Percentiles rank a stretch among this genome's conserved stretches.
Conservation (phyloP, 1,140 invertebrate genomes). For the Lasioglossum baleicum region DNA sequence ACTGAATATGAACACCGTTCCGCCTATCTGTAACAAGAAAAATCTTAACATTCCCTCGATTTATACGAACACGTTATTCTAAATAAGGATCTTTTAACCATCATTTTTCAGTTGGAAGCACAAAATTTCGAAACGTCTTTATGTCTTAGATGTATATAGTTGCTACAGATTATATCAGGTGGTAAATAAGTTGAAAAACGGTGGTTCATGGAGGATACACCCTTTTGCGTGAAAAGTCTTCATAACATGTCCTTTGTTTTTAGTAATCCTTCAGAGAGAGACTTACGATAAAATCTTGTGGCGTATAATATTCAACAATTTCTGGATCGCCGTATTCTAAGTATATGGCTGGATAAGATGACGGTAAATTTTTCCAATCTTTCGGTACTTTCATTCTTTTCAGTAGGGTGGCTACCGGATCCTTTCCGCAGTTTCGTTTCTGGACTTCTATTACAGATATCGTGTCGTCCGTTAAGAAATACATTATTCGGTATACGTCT, state of each 20-base stretch:
- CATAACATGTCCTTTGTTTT: too few relatives aligned
- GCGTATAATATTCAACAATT: conserved; percentile 86
- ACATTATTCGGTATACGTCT: conserved; percentile 84
- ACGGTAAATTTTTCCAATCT: conserved; percentile 84
- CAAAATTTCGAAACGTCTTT: too few relatives aligned
- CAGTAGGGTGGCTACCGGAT: conserved; percentile 87
- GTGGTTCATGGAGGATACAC: too few relatives aligned
- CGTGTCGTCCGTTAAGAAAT: conserved; percentile 90
- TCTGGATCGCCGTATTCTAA: conserved; percentile 86
- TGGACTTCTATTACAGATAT: conserved; percentile 88
- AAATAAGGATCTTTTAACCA: too few relatives aligned
- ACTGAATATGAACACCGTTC: conserved; percentile 84
- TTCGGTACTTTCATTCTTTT: conserved; percentile 89
- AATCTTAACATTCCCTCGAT: neutral
- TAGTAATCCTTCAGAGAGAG: too few relatives aligned
- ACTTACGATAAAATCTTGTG: conserved; percentile 85
- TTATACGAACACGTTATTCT: too few relatives aligned
- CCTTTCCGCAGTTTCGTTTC: conserved; percentile 85
- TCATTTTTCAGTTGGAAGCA: too few relatives aligned
- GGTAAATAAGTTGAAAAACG: too few relatives aligned
- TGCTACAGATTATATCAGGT: too few relatives aligned
- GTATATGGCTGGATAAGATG: conserved; percentile 79
- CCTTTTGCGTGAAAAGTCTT: too few relatives aligned
- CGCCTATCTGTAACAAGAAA: conserved; percentile 81
- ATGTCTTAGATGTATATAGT: too few relatives aligned